Evolutionary conservation across 2,797 vertebrate genomes (phyloP).

Genomic region (Nannoperca obscura): DNA sequence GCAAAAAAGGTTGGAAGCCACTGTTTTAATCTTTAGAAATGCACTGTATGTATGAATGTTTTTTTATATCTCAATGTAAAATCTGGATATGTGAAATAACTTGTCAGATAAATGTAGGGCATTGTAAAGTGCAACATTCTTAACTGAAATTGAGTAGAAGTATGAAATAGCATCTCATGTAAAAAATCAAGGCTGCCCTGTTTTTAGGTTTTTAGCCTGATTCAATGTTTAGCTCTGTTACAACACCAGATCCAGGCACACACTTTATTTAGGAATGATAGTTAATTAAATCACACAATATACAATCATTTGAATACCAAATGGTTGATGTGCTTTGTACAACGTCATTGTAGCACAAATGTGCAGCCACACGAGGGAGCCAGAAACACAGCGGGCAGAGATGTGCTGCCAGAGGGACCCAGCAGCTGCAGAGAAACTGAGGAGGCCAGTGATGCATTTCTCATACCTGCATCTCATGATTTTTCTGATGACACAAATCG

Average conservation of each 20-base stretch:
- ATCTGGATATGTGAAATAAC: not conserved
- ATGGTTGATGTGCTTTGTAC: not conserved
- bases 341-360: not conserved
- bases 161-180: not conserved
- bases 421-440: not conserved
- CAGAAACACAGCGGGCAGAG: constrained; percentile 33
- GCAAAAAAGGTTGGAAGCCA: not conserved
- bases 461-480: constrained; percentile 1
- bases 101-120: not conserved
- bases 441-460: not conserved
- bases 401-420: not conserved
- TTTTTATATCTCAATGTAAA: not conserved
- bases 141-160: not conserved
- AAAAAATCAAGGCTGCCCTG: not conserved
- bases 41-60: too few species aligned
- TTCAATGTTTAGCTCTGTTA: not conserved
- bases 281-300: not conserved
- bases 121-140: not conserved
- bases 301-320: too few species aligned
- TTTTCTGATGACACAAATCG: not conserved
- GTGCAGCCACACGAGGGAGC: constrained; percentile 61
- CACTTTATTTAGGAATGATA: not conserved
- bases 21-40: not conserved
- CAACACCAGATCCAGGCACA: not conserved
- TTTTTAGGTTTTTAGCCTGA: not conserved